Evolutionary conservation across 2,888 invertebrate genomes (phyloP), one percentile per base, ranked within the genome.

Genomic region (Penaeus monodon): DNA sequence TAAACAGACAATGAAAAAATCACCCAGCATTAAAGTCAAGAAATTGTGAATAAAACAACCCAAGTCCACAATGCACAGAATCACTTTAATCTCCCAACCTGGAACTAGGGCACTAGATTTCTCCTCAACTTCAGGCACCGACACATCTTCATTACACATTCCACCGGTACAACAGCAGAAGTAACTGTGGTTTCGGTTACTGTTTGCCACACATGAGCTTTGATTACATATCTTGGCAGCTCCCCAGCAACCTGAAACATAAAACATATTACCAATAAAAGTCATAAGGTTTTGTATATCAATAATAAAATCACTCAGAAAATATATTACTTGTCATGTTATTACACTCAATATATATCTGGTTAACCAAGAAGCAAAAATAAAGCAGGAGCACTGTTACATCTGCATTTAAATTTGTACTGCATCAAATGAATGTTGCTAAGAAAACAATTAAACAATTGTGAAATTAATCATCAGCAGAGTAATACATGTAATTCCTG

Each of bases 151-250:
- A 92, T 98, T 98, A 92, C 98, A 98, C 91, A 94, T 94, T 91
- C 95, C 94, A 4, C 95, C 95, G 10, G 94, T 94, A 91, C 97
- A 98, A 92, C 97, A 98, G 91, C 98, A 97, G 93, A 95, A 97
- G 92, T 94, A 95, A 88, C 94, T 95, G 91, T 93, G 94, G 27
- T 94, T 95, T 89, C 94, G 92, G 68, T 73, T 57, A 38, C 20
- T 14, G 4, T 24, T 70, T 29, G 86, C 81, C 44, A 81, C 66
- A 49, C 88, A 88, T 20, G 63, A 20, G 2, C 57, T 27, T 33
- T 77, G 57, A 24, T 73, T 27, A 64, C 89, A 88, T 44, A 76
- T n/a, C 65, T 74, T 70, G 65, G 29, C n/a, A 44, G 66, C 22
- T 44, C 33, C 57, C 82, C 82, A 88, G 70, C 88, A 88, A 2